phyloP scores from a whole-genome alignment of 2,113 vertebrate genomes.

The Aegotheles bennettii region DNA sequence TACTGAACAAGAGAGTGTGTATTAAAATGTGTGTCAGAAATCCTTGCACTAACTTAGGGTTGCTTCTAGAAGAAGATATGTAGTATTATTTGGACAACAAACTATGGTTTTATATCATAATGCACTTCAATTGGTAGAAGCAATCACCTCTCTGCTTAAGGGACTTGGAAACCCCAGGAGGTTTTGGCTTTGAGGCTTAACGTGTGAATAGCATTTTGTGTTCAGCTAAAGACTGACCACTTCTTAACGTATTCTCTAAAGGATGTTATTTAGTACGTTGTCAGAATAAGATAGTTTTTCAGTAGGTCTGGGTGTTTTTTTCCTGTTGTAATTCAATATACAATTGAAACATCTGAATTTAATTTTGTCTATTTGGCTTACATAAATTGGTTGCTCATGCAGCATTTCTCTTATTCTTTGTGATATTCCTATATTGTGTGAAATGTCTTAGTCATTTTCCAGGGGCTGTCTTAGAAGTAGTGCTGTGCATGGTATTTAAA shows the following conservation, averaged over 20 bases:
- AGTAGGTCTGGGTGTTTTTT: neutral
- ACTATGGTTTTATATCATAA: neutral
- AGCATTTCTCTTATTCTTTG: slow-evolving; percentile 35
- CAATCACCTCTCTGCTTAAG: neutral
- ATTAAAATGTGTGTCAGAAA: neutral
- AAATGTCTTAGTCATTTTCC: slow-evolving; percentile 33
- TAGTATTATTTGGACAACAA: neutral
- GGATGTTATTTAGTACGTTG: slow-evolving; percentile 25
- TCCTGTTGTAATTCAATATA: neutral
- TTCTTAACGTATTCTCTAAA: neutral
- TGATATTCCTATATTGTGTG: slow-evolving; percentile 3
- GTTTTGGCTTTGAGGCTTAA: neutral
- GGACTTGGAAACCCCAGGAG: neutral
- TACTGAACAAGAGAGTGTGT: neutral
- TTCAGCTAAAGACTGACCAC: neutral
- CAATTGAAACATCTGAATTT: slow-evolving; percentile 22
- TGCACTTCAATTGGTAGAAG: neutral
- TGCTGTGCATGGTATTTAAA: neutral
- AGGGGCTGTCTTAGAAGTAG: neutral
- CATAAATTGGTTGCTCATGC: slow-evolving; percentile 41
- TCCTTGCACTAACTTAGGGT: neutral
- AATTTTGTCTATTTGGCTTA: slow-evolving; percentile 17
- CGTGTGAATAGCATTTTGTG: neutral
- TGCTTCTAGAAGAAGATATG: slow-evolving; percentile 24
- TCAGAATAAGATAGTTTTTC: neutral